A percentile compares a stretch with the other conserved stretches of the same genome.
phyloP scores from a whole-genome alignment of 2,888 invertebrate genomes.

The Conomelus anceps region DNA sequence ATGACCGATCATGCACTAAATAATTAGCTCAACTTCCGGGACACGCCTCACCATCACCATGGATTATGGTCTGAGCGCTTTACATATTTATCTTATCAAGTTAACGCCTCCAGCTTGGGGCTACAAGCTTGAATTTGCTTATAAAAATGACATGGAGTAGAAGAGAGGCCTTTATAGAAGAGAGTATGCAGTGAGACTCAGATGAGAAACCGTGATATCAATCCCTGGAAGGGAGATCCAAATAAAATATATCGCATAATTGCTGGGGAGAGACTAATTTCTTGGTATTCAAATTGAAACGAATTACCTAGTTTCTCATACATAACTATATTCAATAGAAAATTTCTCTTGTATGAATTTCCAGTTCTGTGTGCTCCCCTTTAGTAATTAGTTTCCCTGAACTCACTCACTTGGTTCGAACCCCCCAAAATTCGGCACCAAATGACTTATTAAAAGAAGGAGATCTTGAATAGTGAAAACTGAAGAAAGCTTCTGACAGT shows the following conservation, averaged over 20 bases:
- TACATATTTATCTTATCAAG: neutral
- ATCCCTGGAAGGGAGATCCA: neutral
- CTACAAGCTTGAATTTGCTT: neutral
- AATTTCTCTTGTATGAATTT: neutral
- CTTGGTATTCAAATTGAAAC: neutral
- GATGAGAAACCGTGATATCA: neutral
- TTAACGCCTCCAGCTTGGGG: neutral
- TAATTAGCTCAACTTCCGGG: neutral
- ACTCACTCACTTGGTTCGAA: neutral
- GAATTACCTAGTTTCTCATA: neutral
- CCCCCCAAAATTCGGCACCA: neutral
- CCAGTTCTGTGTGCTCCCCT: neutral
- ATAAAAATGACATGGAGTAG: neutral
- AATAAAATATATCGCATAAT: neutral
- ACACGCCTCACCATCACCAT: neutral
- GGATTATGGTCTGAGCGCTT: neutral
- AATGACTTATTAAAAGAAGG: neutral
- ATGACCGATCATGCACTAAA: neutral
- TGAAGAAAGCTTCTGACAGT: neutral
- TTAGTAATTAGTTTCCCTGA: neutral
- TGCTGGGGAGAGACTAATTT: neutral
- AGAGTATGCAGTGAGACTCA: neutral
- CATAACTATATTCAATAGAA: neutral
- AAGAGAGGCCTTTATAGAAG: neutral
- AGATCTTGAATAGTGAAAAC: neutral